phyloP scores from a whole-genome alignment of 2,888 invertebrate genomes.

The Acrobasis repandana region DNA sequence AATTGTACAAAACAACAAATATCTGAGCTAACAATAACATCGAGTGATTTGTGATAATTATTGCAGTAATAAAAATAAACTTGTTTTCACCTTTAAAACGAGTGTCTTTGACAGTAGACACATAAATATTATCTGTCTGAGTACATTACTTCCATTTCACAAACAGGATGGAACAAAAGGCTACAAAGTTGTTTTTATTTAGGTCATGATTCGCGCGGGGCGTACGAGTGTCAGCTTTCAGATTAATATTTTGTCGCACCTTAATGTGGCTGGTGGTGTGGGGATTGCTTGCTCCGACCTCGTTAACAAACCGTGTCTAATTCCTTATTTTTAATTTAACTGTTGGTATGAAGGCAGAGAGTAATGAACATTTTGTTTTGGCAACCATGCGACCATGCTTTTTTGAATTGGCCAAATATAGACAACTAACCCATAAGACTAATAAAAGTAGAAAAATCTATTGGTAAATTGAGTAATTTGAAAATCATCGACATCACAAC shows the following conservation, averaged over 20 bases:
- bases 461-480: too few relatives aligned
- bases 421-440: too few relatives aligned
- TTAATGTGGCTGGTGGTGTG: constrained; percentile 23
- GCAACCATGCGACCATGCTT: background rate
- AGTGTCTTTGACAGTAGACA: constrained; percentile 21
- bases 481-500: too few relatives aligned
- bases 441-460: too few relatives aligned
- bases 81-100: constrained; percentile 23
- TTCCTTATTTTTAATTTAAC: constrained; percentile 10
- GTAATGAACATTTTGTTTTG: background rate
- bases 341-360: background rate
- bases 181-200: constrained; percentile 61
- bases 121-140: constrained; percentile 22
- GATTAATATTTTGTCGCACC: constrained; percentile 59
- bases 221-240: constrained; percentile 56
- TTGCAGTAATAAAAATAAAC: constrained; percentile 22
- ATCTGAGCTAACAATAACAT: constrained; percentile 9
- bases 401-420: too few relatives aligned
- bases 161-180: constrained; percentile 63
- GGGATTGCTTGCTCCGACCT: constrained; percentile 11
- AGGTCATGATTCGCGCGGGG: constrained; percentile 55
- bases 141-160: constrained; percentile 38
- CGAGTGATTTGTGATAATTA: constrained; percentile 23
- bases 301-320: constrained; percentile 16
- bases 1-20: constrained; percentile 9